Evolutionary conservation across 1,140 invertebrate genomes (phyloP).

Genomic region (Apocrypta bakeri): DNA sequence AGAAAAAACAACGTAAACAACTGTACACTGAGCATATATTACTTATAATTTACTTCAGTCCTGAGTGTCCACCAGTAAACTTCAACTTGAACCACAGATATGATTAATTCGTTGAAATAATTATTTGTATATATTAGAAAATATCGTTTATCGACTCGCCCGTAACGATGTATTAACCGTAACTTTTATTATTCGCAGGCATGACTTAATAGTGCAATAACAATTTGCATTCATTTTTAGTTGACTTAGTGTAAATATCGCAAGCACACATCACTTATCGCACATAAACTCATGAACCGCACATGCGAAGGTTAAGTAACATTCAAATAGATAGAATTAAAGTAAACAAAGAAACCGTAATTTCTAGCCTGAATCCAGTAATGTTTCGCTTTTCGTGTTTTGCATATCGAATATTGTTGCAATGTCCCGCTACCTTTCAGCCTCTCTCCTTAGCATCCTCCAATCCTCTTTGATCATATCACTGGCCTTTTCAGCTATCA

Average conservation of each 20-base stretch:
- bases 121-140: no score
- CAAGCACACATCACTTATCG: no score
- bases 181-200: no score
- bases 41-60: not conserved
- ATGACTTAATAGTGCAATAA: no score
- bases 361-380: not conserved
- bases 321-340: no score
- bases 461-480: slow-evolving; percentile 89
- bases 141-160: no score
- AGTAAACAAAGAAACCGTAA: no score
- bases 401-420: not conserved
- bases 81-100: not conserved
- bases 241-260: no score
- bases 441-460: slow-evolving; percentile 66
- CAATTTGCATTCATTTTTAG: no score
- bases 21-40: not conserved
- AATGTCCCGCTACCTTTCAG: slow-evolving; percentile 33
- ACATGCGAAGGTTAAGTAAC: no score
- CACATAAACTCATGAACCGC: no score
- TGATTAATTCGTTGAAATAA: not conserved
- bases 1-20: not conserved
- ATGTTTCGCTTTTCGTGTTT: not conserved
- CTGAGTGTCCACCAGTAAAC: not conserved
- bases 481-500: slow-evolving; percentile 87
- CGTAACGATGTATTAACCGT: no score